phyloP scores from a whole-genome alignment of 2,888 invertebrate genomes.

The Andrena bicolor region DNA sequence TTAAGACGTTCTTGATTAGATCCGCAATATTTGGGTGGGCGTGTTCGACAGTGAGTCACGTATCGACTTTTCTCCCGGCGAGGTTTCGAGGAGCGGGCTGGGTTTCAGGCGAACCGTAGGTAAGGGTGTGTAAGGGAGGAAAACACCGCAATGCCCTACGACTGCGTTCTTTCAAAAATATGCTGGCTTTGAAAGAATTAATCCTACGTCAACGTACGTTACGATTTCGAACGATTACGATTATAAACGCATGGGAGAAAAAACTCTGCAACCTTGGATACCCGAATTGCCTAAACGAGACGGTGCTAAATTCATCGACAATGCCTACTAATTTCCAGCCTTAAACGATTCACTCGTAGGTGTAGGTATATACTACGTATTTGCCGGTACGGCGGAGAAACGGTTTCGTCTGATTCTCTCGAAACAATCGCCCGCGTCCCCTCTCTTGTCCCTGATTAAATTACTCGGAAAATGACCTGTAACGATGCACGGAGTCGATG shows the following conservation, averaged over 20 bases:
- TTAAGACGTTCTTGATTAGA: conserved; percentile 41
- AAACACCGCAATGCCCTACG: conserved; percentile 25
- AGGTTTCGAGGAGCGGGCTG: conserved; percentile 39
- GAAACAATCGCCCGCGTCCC: conserved; percentile 9
- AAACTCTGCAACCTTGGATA: too few species aligned
- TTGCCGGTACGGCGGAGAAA: neutral
- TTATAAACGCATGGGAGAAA: too few species aligned
- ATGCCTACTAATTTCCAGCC: too few species aligned
- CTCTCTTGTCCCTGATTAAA: conserved; percentile 7
- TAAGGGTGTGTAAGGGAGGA: conserved; percentile 57
- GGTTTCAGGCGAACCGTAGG: conserved; percentile 44
- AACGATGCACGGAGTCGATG: neutral
- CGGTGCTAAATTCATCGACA: too few species aligned
- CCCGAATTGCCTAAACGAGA: too few species aligned
- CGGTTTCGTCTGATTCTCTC: conserved; percentile 4
- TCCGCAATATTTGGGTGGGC: conserved; percentile 56
- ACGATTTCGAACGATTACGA: neutral
- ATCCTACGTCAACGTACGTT: neutral
- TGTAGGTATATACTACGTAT: too few species aligned
- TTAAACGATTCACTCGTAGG: too few species aligned
- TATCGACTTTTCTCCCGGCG: conserved; percentile 77
- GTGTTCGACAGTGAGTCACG: conserved; percentile 75
- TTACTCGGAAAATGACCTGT: conserved; percentile 6
- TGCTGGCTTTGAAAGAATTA: neutral
- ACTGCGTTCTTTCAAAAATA: neutral